These are phyloP conservation scores for Cephalopholis sonnerati DNA, from an alignment of 2,113 vertebrate species.

Conservation along the genomic window DNA sequence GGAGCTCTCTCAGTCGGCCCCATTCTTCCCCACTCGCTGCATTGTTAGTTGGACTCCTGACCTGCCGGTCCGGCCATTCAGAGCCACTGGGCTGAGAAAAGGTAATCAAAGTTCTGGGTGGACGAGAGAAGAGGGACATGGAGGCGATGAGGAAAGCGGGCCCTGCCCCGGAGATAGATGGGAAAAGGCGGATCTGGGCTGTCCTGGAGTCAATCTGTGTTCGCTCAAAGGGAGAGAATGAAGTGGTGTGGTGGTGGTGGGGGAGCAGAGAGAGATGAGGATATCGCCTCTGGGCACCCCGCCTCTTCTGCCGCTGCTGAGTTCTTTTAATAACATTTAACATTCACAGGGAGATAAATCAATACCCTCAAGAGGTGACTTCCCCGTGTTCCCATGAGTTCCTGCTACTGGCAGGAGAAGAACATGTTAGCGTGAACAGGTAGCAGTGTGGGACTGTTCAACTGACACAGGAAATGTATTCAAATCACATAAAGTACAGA, in stretches of 20 bases:
- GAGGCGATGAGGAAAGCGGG: conserved; percentile 25
- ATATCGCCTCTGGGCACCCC: conserved; percentile 27
- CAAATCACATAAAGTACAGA: background rate
- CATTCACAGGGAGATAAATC: conserved; percentile 60
- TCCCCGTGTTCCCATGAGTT: conserved; percentile 22
- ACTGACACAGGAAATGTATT: background rate
- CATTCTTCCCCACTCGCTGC: conserved; percentile 26
- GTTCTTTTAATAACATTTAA: conserved; percentile 74
- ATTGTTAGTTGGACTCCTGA: conserved; percentile 65
- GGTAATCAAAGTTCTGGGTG: conserved; percentile 65
- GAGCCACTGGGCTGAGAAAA: conserved; percentile 63
- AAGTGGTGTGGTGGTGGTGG: conserved; percentile 4
- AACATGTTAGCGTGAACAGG: conserved; percentile 17
- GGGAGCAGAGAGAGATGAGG: conserved; percentile 21
- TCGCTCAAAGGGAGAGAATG: conserved; percentile 46
- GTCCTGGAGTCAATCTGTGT: conserved; percentile 67
- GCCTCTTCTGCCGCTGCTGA: conserved; percentile 30
- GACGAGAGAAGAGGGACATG: conserved; percentile 31
- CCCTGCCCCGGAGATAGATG: conserved; percentile 35
- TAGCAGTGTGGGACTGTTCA: background rate
- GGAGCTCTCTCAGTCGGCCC: conserved; percentile 30
- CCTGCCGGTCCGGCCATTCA: conserved; percentile 40
- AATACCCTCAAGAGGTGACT: conserved; percentile 57
- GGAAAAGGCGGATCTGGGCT: conserved; percentile 54
- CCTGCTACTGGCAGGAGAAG: conserved; percentile 7